Percentiles rank a stretch among this genome's conserved stretches.
These are phyloP conservation scores for Acridotheres tristis DNA, from an alignment of 2,797 vertebrate species.

Conservation along the genomic window DNA sequence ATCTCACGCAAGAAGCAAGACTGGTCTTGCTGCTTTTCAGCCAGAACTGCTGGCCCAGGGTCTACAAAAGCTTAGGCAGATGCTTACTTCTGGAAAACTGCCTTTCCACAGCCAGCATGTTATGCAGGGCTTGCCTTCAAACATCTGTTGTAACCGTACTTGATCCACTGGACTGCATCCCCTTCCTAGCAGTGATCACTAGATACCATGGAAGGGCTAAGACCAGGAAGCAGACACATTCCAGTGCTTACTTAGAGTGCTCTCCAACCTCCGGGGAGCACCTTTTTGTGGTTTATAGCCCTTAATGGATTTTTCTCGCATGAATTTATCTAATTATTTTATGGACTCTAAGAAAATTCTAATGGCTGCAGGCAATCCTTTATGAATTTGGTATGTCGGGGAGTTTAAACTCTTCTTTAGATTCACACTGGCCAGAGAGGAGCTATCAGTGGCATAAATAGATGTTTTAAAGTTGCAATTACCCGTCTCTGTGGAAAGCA, in stretches of 20 bases:
- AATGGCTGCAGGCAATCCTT: not conserved
- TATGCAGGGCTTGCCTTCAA: not conserved
- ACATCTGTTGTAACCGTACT: not conserved
- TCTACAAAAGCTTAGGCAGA: not conserved
- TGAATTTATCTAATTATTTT: slow-evolving; percentile 37
- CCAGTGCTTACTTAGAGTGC: fast-evolving
- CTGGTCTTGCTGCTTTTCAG: not conserved
- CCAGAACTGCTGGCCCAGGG: not conserved
- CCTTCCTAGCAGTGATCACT: not conserved
- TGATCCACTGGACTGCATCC: not conserved
- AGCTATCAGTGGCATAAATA: not conserved
- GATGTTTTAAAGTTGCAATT: not conserved
- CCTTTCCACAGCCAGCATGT: not conserved
- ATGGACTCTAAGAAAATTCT: not conserved
- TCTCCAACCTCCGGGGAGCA: not conserved
- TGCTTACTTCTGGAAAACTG: not conserved
- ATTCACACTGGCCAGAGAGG: not conserved
- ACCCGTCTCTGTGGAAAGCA: not conserved
- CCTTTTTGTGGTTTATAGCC: not conserved
- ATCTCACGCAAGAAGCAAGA: not conserved
- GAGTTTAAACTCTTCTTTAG: not conserved
- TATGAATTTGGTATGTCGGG: not conserved
- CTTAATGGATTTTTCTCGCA: slow-evolving; percentile 17
- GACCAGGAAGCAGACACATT: fast-evolving
- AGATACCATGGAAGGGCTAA: not conserved